Evolutionary conservation across 1,140 invertebrate genomes (phyloP).

Genomic region (Cydia fagiglandana): DNA sequence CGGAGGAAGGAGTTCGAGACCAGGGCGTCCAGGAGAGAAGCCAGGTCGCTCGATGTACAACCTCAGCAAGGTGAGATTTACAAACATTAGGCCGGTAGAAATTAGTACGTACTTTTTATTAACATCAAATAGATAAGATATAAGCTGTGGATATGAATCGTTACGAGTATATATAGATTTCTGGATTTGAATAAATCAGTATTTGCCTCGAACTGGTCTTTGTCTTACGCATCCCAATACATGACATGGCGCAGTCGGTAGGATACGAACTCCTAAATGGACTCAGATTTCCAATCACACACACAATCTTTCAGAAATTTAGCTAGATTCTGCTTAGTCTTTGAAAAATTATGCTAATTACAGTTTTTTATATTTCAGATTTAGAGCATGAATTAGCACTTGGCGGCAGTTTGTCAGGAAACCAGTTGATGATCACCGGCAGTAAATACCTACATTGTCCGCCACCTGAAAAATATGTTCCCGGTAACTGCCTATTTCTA

Average conservation of each 20-base stretch:
- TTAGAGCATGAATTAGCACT: slow-evolving; percentile 61
- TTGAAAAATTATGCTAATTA: neutral
- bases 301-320: no score
- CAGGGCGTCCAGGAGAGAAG: slow-evolving; percentile 65
- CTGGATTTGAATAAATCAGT: no score
- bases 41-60: slow-evolving; percentile 73
- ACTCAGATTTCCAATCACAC: no score
- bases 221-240: no score
- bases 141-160: no score
- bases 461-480: slow-evolving; percentile 82
- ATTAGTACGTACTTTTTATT: neutral
- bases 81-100: neutral
- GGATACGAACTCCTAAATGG: no score
- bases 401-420: slow-evolving; percentile 82
- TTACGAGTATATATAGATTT: no score
- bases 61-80: slow-evolving; percentile 61
- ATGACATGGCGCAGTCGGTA: no score
- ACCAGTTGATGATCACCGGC: slow-evolving; percentile 86
- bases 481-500: slow-evolving; percentile 51
- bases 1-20: slow-evolving; percentile 87
- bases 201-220: no score
- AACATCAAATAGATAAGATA: no score
- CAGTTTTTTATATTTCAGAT: slow-evolving; percentile 48
- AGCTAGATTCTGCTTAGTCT: no score
- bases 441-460: slow-evolving; percentile 88